Evolutionary conservation across 2,888 invertebrate genomes (phyloP).

Genomic region (Xanthorhoe designata): DNA sequence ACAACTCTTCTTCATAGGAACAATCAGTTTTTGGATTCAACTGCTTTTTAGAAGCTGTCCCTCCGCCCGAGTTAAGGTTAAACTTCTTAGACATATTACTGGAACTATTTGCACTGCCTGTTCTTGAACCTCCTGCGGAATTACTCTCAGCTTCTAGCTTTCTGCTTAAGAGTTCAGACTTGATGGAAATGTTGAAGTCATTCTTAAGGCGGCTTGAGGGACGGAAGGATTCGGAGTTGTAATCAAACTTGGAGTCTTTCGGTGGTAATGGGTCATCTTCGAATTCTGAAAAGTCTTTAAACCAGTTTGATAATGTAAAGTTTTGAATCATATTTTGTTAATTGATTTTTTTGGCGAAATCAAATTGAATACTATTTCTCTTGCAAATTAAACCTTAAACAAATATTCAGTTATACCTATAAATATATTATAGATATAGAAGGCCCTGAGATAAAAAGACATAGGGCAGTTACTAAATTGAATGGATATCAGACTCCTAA

Average conservation of each 20-base stretch:
- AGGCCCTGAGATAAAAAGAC: no score
- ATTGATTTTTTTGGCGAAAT: no score
- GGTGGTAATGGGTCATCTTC: constrained; percentile 62
- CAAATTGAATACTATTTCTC: no score
- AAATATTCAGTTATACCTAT: no score
- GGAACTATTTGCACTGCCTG: constrained; percentile 76
- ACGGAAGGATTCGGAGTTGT: constrained; percentile 70
- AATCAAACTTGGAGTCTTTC: constrained; percentile 70
- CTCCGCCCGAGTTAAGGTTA: constrained; percentile 59
- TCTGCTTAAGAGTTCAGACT: constrained; percentile 67
- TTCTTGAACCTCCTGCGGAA: constrained; percentile 65
- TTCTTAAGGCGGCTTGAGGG: constrained; percentile 73
- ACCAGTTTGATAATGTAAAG: not conserved
- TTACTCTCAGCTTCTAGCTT: constrained; percentile 60
- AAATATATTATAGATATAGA: no score
- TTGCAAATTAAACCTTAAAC: no score
- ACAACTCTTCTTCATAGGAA: constrained; percentile 93
- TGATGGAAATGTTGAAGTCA: constrained; percentile 79
- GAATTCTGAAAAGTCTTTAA: constrained; percentile 53
- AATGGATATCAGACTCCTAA: no score
- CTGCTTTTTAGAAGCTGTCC: constrained; percentile 53
- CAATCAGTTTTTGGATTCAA: constrained; percentile 75
- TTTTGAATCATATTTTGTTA: no score
- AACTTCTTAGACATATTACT: constrained; percentile 80
- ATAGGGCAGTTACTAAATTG: no score